These are phyloP conservation scores for Euphonia xanthogaster DNA, from an alignment of 2,797 vertebrate species.

Conservation along the genomic window DNA sequence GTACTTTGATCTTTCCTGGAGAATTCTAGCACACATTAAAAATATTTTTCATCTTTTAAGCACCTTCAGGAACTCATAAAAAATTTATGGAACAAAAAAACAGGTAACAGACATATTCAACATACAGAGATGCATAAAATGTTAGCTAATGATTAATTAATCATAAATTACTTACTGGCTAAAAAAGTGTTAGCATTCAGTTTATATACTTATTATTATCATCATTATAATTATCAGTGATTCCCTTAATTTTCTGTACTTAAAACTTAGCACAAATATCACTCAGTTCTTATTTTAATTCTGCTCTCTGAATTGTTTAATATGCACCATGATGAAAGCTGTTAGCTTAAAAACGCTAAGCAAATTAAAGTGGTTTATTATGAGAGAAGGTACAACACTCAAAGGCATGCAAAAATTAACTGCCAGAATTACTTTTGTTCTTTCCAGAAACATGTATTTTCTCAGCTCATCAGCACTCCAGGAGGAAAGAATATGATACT, in stretches of 20 bases:
- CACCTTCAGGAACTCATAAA: not conserved
- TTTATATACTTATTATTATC: not conserved
- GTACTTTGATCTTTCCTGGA: not conserved
- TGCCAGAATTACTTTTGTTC: not conserved
- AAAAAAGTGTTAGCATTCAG: not conserved
- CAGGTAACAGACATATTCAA: not conserved
- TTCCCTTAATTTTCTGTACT: not conserved
- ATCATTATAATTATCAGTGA: not conserved
- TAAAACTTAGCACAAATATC: not conserved
- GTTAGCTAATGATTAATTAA: not conserved
- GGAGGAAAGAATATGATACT: not conserved
- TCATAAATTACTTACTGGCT: not conserved
- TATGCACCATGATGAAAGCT: not conserved
- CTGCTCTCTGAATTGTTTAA: not conserved
- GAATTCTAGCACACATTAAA: not conserved
- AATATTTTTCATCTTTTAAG: not conserved
- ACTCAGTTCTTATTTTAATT: not conserved
- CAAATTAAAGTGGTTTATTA: not conserved
- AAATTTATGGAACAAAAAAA: not conserved
- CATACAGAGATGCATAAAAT: not conserved
- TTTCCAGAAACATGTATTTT: not conserved
- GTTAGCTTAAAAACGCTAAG: not conserved
- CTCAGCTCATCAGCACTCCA: not conserved
- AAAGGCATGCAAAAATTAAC: not conserved
- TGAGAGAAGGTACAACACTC: not conserved